Evolutionary conservation across 2,113 vertebrate genomes (phyloP), one percentile per base, ranked within the genome.

Genomic region (Dasyprocta punctata): DNA sequence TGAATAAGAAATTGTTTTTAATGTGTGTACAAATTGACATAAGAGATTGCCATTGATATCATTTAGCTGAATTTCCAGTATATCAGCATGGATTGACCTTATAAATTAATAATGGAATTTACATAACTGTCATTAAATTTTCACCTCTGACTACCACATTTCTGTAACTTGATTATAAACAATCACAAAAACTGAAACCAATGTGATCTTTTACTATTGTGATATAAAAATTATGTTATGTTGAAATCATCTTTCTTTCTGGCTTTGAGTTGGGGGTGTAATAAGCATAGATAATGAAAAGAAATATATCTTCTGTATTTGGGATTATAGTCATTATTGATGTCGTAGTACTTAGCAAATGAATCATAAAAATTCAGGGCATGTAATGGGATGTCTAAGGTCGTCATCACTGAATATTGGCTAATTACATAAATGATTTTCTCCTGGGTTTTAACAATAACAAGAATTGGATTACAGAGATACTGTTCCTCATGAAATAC

Each of bases 41-140:
- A 94, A 41, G 9, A 87, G 14, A 95, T 92, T 63, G 58, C 26
- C 9, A 24, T 30, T 92, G 24, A 83, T 67, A 36, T 19, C 47
- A 14, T 95, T 90, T 97, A 77, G 81, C 75, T 92, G 41, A 61
- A 67, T 97, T 97, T 97, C 44, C 77, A 88, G 5, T 63, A 91
- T 89, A 73, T 67, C 83, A 24, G 7, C 26, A 71, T 24, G 89
- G 95, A 54, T 0, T 85, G 63, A 47, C 69, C 47, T 94, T 83
- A 47, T 86, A 84, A 94, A 82, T 94, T 33, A 20, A 44, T 85
- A 93, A 5, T 96, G 61, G 22, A 36, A 16, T 73, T 78, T 97
- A 6, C 86, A 71, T 12, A 86, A 13, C n/a, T 56, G 54, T 20
- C 69, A 54, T 69, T 87, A 44, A 44, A 2, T 90, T 87, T 90